These are phyloP conservation scores for Sigmodon hispidus DNA, from an alignment of 2,113 vertebrate genomes.

Conservation along the genomic window DNA sequence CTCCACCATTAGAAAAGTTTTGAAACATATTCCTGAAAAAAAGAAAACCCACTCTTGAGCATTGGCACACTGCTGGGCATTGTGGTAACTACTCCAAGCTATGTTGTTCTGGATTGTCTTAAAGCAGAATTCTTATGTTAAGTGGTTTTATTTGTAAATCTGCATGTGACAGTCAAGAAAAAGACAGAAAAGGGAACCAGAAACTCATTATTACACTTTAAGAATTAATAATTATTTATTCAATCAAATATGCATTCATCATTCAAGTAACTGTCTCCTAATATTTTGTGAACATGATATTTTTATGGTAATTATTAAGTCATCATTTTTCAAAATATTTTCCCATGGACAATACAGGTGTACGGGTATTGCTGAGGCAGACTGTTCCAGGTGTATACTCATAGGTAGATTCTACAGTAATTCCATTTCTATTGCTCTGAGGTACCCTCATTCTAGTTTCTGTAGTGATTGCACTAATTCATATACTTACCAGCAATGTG, in stretches of 20 bases:
- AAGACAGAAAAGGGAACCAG: background rate
- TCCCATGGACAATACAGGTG: background rate
- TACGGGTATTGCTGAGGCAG: background rate
- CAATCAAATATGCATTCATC: background rate
- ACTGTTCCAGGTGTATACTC: background rate
- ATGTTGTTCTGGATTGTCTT: background rate
- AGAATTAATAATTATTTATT: background rate
- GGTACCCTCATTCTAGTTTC: background rate
- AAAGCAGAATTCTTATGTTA: background rate
- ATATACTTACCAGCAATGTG: background rate
- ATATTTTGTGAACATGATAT: background rate
- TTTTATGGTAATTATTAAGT: background rate
- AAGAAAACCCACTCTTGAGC: background rate
- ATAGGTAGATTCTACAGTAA: background rate
- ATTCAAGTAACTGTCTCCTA: background rate
- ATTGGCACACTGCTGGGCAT: no score
- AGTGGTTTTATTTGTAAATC: conserved; percentile 9
- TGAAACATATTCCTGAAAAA: background rate
- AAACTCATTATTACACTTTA: background rate
- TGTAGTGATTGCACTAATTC: background rate
- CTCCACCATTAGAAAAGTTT: background rate
- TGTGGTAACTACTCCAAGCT: background rate
- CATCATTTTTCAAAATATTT: conserved; percentile 18
- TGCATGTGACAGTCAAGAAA: background rate
- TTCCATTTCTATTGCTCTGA: background rate